These are phyloP conservation scores for Picathartes gymnocephalus DNA, from an alignment of 2,113 vertebrate species.

Conservation along the genomic window DNA sequence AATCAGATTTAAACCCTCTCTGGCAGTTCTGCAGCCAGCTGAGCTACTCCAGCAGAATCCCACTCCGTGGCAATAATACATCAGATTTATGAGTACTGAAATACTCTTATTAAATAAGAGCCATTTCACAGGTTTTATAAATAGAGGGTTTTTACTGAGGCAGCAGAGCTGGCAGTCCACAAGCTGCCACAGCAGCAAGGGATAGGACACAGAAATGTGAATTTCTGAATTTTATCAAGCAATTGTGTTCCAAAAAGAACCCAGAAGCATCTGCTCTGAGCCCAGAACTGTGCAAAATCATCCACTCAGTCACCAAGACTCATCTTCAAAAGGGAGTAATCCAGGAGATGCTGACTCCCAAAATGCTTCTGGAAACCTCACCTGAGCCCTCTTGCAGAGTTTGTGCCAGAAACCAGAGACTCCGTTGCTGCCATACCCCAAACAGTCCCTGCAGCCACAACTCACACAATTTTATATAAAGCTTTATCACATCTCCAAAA, in stretches of 20 bases:
- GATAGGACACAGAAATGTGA: neutral
- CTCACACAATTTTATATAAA: accelerated
- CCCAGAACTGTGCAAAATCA: neutral
- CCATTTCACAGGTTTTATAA: neutral
- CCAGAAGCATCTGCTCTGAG: neutral
- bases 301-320: neutral
- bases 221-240: neutral
- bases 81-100: neutral
- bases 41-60: neutral
- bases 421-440: too few relatives aligned
- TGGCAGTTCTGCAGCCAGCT: neutral
- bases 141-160: neutral
- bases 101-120: neutral
- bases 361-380: neutral
- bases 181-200: neutral
- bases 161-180: neutral
- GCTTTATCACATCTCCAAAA: neutral
- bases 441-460: neutral
- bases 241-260: neutral
- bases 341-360: neutral
- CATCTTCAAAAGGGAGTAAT: neutral
- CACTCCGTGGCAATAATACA: neutral
- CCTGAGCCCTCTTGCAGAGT: neutral
- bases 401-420: neutral
- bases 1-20: neutral